phyloP scores from a whole-genome alignment of 92 coral and sea anemone genomes.

The Palythoa grandis region DNA sequence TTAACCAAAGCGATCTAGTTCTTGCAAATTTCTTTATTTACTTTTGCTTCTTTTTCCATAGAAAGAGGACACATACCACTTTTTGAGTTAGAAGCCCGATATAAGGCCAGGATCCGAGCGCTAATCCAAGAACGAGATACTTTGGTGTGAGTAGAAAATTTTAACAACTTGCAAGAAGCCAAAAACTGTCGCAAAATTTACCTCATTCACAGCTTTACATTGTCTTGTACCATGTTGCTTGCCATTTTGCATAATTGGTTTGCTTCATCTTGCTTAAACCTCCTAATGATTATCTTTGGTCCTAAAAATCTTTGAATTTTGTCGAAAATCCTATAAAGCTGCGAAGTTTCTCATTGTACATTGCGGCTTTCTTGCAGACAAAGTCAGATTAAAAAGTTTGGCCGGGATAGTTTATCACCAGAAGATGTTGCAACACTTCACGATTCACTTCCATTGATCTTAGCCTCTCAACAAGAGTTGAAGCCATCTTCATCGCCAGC shows the following conservation, averaged over 20 bases:
- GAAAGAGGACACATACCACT: conserved; percentile 78
- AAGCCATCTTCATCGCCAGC: conserved; percentile 9
- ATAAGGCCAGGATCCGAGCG: conserved; percentile 77
- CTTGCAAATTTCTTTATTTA: not conserved
- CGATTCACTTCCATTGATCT: conserved; percentile 57
- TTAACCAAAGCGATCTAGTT: not conserved
- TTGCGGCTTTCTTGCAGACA: conserved; percentile 54
- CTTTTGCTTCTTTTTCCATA: conserved; percentile 12
- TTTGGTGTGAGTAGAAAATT: conserved; percentile 65
- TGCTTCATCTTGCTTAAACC: too few species aligned
- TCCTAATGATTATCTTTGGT: too few species aligned
- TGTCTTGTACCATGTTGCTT: too few species aligned
- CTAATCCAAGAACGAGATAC: conserved; percentile 77
- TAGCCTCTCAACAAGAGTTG: conserved; percentile 47
- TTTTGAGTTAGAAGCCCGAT: conserved; percentile 69
- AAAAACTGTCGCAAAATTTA: not conserved
- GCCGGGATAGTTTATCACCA: conserved; percentile 62
- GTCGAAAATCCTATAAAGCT: too few species aligned
- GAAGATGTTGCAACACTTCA: conserved; percentile 62
- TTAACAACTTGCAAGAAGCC: not conserved
- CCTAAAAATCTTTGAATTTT: too few species aligned
- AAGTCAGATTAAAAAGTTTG: conserved; percentile 75
- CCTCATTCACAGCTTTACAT: not conserved
- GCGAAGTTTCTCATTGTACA: not conserved
- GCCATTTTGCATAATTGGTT: too few species aligned